Evolutionary conservation across 2,888 invertebrate genomes (phyloP).

Genomic region (Lithophane semibrunnea): DNA sequence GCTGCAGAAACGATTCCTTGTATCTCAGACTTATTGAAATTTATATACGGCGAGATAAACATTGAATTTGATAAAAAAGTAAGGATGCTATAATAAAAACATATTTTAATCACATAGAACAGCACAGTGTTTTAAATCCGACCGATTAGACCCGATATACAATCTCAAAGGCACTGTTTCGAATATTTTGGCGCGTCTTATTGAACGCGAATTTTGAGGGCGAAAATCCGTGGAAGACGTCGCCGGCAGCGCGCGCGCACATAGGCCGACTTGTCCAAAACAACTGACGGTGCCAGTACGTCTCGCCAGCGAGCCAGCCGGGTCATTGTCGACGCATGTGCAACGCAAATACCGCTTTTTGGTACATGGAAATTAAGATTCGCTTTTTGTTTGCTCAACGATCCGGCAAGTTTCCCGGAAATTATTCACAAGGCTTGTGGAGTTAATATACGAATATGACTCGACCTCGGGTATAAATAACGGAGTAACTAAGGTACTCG

Average conservation of each 20-base stretch:
- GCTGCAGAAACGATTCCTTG: conserved; percentile 69
- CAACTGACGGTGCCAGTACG: conserved; percentile 86
- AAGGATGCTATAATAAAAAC: conserved; percentile 24
- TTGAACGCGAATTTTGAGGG: conserved; percentile 61
- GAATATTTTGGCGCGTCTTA: conserved; percentile 59
- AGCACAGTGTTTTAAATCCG: conserved; percentile 42
- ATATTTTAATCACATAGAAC: conserved; percentile 43
- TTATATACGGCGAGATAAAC: conserved; percentile 44
- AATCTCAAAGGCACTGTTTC: conserved; percentile 30
- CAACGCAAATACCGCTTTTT: conserved; percentile 60
- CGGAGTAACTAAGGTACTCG: conserved; percentile 11
- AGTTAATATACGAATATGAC: conserved; percentile 46
- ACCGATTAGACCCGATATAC: conserved; percentile 57
- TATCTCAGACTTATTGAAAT: conserved; percentile 56
- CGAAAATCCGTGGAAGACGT: conserved; percentile 58
- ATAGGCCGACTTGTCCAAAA: conserved; percentile 81
- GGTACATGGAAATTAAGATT: conserved; percentile 60
- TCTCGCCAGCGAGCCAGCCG: conserved; percentile 80
- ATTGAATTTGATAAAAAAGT: conserved; percentile 38
- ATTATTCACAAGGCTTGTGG: conserved; percentile 48
- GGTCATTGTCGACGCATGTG: conserved; percentile 80
- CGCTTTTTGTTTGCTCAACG: conserved; percentile 59
- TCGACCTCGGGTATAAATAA: conserved; percentile 52
- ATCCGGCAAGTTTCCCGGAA: conserved; percentile 60
- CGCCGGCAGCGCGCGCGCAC: conserved; percentile 79